Conservation (phyloP, 2,888 invertebrate genomes). For the Diabrotica balteata region DNA sequence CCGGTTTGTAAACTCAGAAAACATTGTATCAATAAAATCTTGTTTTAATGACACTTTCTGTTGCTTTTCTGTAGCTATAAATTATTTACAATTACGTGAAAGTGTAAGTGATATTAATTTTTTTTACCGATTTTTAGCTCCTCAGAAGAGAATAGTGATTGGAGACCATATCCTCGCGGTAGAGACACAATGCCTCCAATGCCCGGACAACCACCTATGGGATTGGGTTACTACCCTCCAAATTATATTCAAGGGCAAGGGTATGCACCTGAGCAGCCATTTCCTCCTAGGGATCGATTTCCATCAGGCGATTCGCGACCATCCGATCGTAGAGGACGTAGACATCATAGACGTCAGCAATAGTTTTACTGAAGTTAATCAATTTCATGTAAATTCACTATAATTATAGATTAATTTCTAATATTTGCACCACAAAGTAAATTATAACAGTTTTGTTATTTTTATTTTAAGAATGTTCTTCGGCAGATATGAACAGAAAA, state of each 20-base stretch:
- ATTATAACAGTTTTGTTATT: neutral
- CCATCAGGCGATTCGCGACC: constrained; percentile 57
- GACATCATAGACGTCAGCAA: constrained; percentile 56
- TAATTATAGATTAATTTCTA: neutral
- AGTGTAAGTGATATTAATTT: too few relatives aligned
- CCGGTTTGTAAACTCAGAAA: too few relatives aligned
- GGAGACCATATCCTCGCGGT: constrained; percentile 51
- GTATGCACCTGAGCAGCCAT: constrained; percentile 51
- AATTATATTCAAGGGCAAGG: constrained; percentile 47
- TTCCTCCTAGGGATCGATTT: constrained; percentile 52
- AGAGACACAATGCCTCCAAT: constrained; percentile 46
- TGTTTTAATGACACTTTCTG: too few relatives aligned
- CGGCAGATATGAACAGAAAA: neutral
- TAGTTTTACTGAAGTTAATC: constrained; percentile 33
- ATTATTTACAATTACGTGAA: too few relatives aligned
- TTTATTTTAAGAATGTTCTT: neutral
- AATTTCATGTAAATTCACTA: constrained; percentile 13
- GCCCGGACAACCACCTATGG: constrained; percentile 40
- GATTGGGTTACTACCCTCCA: constrained; percentile 42
- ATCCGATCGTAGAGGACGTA: constrained; percentile 55
- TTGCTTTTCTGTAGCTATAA: too few relatives aligned
- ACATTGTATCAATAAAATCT: too few relatives aligned
- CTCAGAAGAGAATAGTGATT: constrained; percentile 51
- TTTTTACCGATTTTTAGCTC: constrained; percentile 41
- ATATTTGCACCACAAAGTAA: neutral